A percentile compares a stretch with the other conserved stretches of the same genome.
These are phyloP conservation scores for Porites evermanni DNA, from an alignment of 92 coral and sea anemone species.

Conservation along the genomic window DNA sequence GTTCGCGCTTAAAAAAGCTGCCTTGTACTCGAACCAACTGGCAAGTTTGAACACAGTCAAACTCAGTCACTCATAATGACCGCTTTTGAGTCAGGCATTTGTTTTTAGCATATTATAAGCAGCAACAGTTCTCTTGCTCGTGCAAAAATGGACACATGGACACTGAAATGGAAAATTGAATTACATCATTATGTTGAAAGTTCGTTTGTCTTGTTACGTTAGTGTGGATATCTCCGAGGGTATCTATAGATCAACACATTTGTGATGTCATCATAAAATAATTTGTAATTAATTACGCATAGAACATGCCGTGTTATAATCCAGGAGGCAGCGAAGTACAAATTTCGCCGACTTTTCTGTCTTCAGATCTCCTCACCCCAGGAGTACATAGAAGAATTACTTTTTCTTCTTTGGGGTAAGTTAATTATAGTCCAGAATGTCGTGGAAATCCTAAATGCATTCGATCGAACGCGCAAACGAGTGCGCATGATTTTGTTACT, in stretches of 20 bases:
- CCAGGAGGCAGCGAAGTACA: conserved; percentile 24
- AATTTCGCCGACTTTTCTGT: conserved; percentile 51
- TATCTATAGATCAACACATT: background rate
- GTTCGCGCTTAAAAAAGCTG: no score
- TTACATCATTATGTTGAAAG: no score
- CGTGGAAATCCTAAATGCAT: background rate
- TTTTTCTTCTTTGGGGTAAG: conserved; percentile 47
- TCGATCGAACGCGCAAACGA: background rate
- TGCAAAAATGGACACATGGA: no score
- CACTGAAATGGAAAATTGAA: no score
- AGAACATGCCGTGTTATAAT: conserved; percentile 29
- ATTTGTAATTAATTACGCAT: background rate
- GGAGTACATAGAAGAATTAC: conserved; percentile 31
- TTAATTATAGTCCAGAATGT: background rate
- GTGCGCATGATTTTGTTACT: no score
- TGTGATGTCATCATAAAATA: conserved; percentile 25
- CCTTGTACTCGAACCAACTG: no score
- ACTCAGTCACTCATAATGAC: no score
- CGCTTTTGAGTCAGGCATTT: no score
- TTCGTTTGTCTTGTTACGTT: background rate
- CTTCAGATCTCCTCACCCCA: conserved; percentile 53
- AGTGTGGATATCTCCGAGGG: background rate
- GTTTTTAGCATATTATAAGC: no score
- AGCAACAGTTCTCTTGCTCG: no score
- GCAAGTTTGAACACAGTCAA: no score